Evolutionary conservation across 2,888 invertebrate species (phyloP).

Genomic region (Fragum fragum): DNA sequence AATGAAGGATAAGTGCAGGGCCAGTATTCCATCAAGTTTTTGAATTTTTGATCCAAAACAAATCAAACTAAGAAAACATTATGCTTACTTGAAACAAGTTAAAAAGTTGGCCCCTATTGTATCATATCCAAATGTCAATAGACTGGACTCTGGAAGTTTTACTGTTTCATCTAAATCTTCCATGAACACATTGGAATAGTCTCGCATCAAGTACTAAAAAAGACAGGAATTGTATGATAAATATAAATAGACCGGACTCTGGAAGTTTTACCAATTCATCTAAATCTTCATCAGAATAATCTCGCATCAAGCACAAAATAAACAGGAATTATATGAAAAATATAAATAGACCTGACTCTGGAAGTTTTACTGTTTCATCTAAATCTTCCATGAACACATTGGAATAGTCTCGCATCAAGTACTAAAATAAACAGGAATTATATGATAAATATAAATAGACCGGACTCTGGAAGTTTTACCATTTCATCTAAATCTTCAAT

Average conservation of each 20-base stretch:
- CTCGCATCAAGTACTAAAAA: conserved; percentile 81
- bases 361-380: conserved; percentile 74
- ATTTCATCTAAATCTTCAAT: no score
- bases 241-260: no score
- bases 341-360: conserved; percentile 59
- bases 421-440: conserved; percentile 69
- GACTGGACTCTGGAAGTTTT: conserved; percentile 67
- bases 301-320: no score
- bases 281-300: no score
- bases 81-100: conserved; percentile 37
- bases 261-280: no score
- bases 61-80: no score
- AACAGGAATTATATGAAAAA: no score
- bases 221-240: conserved; percentile 9
- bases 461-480: no score
- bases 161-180: conserved; percentile 77
- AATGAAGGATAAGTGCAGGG: no score
- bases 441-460: no score
- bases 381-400: conserved; percentile 77
- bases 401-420: conserved; percentile 78
- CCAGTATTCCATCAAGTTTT: no score
- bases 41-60: no score
- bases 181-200: conserved; percentile 73
- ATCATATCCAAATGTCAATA: conserved; percentile 68
- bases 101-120: conserved; percentile 70